Evolutionary conservation across 2,888 invertebrate species (phyloP).

Genomic region (Sinotaia quadrata): DNA sequence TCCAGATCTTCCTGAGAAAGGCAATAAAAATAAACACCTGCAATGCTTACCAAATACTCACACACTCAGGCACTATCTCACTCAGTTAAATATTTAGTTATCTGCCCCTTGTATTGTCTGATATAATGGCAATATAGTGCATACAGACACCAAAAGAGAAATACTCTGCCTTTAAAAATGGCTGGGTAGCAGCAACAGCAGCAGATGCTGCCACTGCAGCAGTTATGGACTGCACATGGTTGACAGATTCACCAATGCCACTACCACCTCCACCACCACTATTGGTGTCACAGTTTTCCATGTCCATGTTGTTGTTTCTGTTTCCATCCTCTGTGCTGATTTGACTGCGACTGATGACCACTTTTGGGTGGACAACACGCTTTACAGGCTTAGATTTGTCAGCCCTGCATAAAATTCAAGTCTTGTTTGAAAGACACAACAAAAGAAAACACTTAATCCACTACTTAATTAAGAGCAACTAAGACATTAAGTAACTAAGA

Average conservation of each 20-base stretch:
- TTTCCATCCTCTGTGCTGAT: constrained; percentile 2
- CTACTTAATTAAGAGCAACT: too few species aligned
- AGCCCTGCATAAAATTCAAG: constrained; percentile 1
- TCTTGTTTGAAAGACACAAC: too few species aligned
- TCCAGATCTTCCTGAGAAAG: too few species aligned
- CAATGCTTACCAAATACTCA: too few species aligned
- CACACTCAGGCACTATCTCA: too few species aligned
- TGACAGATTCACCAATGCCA: not conserved
- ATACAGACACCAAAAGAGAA: too few species aligned
- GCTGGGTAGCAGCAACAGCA: constrained; percentile 68
- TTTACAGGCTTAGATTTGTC: constrained; percentile 54
- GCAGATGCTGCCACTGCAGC: constrained; percentile 67
- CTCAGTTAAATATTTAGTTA: too few species aligned
- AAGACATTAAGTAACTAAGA: too few species aligned
- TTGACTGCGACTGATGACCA: constrained; percentile 37
- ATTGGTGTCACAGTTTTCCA: constrained; percentile 1
- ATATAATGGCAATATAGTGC: too few species aligned
- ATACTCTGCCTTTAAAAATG: constrained; percentile 62
- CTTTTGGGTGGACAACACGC: constrained; percentile 58
- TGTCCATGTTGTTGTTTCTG: constrained; percentile 22
- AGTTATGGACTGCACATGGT: constrained; percentile 51
- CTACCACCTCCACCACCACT: not conserved
- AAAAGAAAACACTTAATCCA: not conserved
- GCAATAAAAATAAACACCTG: too few species aligned
- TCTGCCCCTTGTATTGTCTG: too few species aligned